Evolutionary conservation across 2,888 invertebrate species (phyloP).

Genomic region (Perizoma affinitatum): DNA sequence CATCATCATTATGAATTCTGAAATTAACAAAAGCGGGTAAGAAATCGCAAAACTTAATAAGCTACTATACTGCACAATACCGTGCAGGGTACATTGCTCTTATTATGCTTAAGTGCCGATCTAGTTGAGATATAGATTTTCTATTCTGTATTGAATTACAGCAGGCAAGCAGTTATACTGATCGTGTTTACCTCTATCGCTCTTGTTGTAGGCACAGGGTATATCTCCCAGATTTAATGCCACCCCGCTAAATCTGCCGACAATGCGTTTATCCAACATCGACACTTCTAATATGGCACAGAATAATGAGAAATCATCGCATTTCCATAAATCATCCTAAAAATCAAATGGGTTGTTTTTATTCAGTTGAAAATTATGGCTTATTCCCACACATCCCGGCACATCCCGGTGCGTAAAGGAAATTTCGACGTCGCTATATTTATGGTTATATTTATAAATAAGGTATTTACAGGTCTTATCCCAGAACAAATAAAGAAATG

Average conservation of each 20-base stretch:
- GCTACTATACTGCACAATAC: background rate
- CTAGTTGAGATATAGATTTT: too few relatives aligned
- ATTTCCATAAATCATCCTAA: conserved; percentile 84
- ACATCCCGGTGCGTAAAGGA: too few relatives aligned
- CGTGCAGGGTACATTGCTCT: too few relatives aligned
- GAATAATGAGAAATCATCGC: conserved; percentile 86
- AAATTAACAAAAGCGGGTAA: conserved; percentile 38
- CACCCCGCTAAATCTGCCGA: conserved; percentile 84
- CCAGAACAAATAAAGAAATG: too few relatives aligned
- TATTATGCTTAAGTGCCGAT: too few relatives aligned
- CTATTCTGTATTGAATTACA: too few relatives aligned
- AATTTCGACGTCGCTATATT: too few relatives aligned
- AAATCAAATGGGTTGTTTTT: conserved; percentile 3
- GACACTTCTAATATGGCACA: conserved; percentile 87
- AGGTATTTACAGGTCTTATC: too few relatives aligned
- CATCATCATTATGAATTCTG: conserved; percentile 57
- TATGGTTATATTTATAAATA: too few relatives aligned
- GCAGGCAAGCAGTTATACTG: too few relatives aligned
- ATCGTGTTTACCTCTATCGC: conserved; percentile 36
- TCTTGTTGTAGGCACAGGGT: conserved; percentile 62
- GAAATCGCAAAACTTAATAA: background rate
- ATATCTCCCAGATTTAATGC: conserved; percentile 87
- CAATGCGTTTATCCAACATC: conserved; percentile 85
- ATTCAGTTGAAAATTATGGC: too few relatives aligned
- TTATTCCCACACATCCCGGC: too few relatives aligned